Evolutionary conservation across 2,888 invertebrate genomes (phyloP), one percentile per base, ranked within the genome.

Genomic region (Habroteleia sp.): DNA sequence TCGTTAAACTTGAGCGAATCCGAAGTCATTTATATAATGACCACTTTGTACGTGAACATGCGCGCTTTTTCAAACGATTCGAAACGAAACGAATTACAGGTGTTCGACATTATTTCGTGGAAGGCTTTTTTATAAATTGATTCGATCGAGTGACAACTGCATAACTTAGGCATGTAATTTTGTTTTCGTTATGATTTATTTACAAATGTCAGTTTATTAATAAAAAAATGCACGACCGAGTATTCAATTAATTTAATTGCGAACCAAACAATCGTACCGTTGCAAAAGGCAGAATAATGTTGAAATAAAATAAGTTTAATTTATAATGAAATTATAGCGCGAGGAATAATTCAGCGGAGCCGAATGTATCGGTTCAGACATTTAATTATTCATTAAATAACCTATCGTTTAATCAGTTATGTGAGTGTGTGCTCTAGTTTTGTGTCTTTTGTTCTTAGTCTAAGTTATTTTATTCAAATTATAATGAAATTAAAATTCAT

Each of bases 1-100:
- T 63, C 33, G 50, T 63, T 11, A 52, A 50, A 63, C 41, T 50
- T 25, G 50, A 63, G 23, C 8, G 50, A 50, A 23, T 50, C 3
- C 25, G 48, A 48, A 16, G 31, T 50, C 39, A 23, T 58, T 35
- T 50, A 46, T 31, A 31, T 50, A 63, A 50, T 41, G 50, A 25
- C 14, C 37, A 39, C 14, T 13, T 54, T 31, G 13, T 10, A 23
- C 23, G 50, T 17, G 41, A 35, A 46, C 20, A 31, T 5, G 35
- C 25, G 39, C 31, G 62, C 39, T 62, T 62, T 62, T 33, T 41
- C 39, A 62, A 41, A 50, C 41, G 31, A 50, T 50, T 27, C 8
- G 60, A 46, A 46, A 41, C 62, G 50, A 50, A 50, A 62, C 50
- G 50, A 62, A 62, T 62, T 50, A 35, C 48, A 62, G 62, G 62